Evolutionary conservation across 2,113 vertebrate species (phyloP).

Genomic region (Cercopithecus mona): DNA sequence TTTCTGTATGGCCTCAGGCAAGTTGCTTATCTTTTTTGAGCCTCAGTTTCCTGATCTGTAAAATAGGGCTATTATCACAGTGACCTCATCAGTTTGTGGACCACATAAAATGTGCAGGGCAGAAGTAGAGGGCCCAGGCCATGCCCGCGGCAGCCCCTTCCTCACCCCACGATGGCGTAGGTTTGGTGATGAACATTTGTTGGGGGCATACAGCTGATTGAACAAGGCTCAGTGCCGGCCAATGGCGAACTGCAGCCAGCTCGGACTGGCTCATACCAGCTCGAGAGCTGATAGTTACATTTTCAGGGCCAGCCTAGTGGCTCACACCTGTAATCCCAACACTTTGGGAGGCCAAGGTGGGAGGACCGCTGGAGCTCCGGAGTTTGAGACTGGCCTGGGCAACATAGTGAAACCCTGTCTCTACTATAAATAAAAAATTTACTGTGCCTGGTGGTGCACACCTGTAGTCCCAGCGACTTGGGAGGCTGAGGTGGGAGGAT

Average conservation of each 20-base stretch:
- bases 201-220: background rate
- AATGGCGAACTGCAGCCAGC: fast-evolving
- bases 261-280: fast-evolving
- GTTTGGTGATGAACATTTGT: background rate
- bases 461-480: too few species aligned
- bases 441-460: too few species aligned
- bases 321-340: too few species aligned
- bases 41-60: background rate
- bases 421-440: too few species aligned
- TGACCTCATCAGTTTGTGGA: fast-evolving
- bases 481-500: too few species aligned
- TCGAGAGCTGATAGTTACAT: background rate
- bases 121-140: background rate
- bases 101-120: fast-evolving
- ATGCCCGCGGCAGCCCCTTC: background rate
- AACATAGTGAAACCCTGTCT: too few species aligned
- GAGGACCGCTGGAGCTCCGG: too few species aligned
- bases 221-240: background rate
- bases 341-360: too few species aligned
- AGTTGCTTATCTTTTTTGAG: fast-evolving
- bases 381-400: too few species aligned
- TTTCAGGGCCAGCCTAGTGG: too few species aligned
- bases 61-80: background rate
- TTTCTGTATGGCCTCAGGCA: fast-evolving
- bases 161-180: fast-evolving